Evolutionary conservation across 2,113 vertebrate species (phyloP).

Genomic region (Pycnonotus jocosus): DNA sequence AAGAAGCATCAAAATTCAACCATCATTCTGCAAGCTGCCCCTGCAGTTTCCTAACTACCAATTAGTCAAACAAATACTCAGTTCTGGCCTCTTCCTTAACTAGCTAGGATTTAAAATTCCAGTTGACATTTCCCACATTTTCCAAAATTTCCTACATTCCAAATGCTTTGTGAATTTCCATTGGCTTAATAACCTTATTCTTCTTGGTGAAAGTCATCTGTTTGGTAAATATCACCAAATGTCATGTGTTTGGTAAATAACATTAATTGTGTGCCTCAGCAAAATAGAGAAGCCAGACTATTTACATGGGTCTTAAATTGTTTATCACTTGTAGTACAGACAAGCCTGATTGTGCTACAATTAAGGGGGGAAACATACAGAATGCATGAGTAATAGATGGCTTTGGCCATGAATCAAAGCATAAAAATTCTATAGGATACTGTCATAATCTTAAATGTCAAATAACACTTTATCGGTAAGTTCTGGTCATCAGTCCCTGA

Average conservation of each 20-base stretch:
- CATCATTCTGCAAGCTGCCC: background rate
- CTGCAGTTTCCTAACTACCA: background rate
- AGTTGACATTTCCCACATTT: background rate
- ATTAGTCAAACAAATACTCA: background rate
- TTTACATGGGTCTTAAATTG: background rate
- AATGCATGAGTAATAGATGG: background rate
- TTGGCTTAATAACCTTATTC: background rate
- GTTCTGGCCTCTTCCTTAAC: background rate
- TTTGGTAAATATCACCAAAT: slow-evolving; percentile 38
- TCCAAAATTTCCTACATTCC: background rate
- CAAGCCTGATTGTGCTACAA: background rate
- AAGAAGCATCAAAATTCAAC: background rate
- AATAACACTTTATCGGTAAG: background rate
- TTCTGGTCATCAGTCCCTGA: background rate
- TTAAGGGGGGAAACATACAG: background rate
- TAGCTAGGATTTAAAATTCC: background rate
- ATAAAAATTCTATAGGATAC: background rate
- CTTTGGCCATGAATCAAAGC: background rate
- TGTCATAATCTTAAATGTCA: background rate
- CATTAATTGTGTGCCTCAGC: background rate
- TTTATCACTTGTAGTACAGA: background rate
- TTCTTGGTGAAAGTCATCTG: background rate
- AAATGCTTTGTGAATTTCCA: background rate
- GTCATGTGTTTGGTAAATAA: background rate
- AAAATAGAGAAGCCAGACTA: slow-evolving; percentile 1